Base-by-base conservation (phyloP, 1,140 invertebrate genomes). In the Grapholita molesta region DNA sequence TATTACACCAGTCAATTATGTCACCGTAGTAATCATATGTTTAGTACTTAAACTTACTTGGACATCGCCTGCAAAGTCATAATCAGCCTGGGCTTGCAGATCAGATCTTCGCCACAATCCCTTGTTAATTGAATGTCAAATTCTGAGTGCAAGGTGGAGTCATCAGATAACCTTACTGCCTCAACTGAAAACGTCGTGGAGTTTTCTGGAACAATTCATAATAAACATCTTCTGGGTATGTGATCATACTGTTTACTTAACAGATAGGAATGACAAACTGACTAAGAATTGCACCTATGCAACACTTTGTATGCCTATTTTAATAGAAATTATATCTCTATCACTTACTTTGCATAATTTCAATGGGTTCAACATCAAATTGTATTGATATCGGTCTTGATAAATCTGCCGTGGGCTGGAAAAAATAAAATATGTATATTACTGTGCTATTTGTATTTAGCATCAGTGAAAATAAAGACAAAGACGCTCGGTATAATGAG, bases 71-170 rank as follows among this genome's bases (percentile, higher is more conserved):
- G 71, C 24, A 89, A 72, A 2, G 64, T 77, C 79, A 89, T 83
- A 3, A 71, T 52, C 8, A 90, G 68, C 42, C 75, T 75, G 8
- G 89, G 89, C 30, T 70, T 86, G 66, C 89, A 91, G 66, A 89
- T 85, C n/a, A 89, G 66, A 53, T 89, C 88, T 15, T 88, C 83
- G 0, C 87, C 89, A 71, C 89, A 91, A 66, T 86, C 87, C 18
- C 83, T 77, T 5, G 80, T 81, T n/a, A 91, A 30, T 42, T 89
- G 87, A 23, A 89, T 80, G 5, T 80, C 73, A 30, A 88, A 84
- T 1, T 79, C 79, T 2, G 79, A 70, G 6, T 82, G 68, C n/a
- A 89, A 48, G 5, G 67, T 66, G 0, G 88, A 88, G 5, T 83
- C 78, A 9, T 84, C 79, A 0, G 86, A 87, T 11, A 88, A 67